phyloP scores from a whole-genome alignment of 2,797 vertebrate genomes.

The Hippoglossus hippoglossus region DNA sequence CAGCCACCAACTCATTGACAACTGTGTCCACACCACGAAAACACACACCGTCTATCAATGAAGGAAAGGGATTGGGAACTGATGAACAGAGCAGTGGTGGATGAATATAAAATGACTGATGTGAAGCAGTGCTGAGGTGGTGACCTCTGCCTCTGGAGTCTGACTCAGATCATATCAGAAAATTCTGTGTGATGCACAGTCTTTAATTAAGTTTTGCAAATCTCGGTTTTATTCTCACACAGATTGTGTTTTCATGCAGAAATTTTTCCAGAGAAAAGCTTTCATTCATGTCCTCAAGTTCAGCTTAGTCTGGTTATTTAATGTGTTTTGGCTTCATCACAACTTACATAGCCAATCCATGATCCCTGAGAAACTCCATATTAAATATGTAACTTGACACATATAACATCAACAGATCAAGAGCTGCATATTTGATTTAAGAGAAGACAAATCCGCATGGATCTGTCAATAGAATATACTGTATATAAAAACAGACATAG shows the following conservation, averaged over 20 bases:
- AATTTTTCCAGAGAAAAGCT: background rate
- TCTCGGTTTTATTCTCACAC: constrained; percentile 27
- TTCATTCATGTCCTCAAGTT: background rate
- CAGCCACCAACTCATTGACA: constrained; percentile 61
- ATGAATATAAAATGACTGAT: constrained; percentile 36
- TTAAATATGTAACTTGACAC: too few relatives aligned
- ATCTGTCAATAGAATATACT: too few relatives aligned
- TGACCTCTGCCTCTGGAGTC: constrained; percentile 18
- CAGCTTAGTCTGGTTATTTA: background rate
- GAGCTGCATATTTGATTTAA: too few relatives aligned
- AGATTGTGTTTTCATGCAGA: constrained; percentile 5
- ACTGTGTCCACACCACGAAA: constrained; percentile 56
- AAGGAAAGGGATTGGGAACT: constrained; percentile 31
- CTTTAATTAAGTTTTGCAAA: background rate
- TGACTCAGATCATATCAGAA: constrained; percentile 27
- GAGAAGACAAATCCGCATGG: too few relatives aligned
- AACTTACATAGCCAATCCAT: too few relatives aligned
- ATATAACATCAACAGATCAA: too few relatives aligned
- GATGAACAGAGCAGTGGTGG: constrained; percentile 26
- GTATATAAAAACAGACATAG: too few relatives aligned
- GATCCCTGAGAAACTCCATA: too few relatives aligned
- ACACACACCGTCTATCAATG: constrained; percentile 64
- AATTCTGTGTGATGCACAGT: too few relatives aligned
- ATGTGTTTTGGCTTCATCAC: background rate
- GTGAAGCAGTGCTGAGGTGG: constrained; percentile 35